Evolutionary conservation across 2,113 vertebrate genomes (phyloP).

Genomic region (Lophochroa leadbeateri): DNA sequence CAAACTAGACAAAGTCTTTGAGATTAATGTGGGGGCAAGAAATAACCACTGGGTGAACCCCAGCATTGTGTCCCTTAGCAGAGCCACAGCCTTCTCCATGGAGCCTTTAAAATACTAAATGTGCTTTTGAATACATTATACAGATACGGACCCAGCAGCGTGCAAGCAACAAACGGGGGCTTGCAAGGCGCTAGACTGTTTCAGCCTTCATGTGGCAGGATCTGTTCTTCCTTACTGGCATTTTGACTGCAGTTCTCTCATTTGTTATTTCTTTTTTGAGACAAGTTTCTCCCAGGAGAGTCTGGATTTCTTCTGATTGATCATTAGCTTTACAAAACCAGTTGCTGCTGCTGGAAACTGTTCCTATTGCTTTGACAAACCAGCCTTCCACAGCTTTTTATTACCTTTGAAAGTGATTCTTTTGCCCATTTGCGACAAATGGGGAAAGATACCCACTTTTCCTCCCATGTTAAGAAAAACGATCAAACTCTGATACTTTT

Average conservation of each 20-base stretch:
- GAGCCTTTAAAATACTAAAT: constrained; percentile 27
- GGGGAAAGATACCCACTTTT: not conserved
- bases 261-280: constrained; percentile 14
- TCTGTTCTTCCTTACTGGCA: not conserved
- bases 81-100: not conserved
- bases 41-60: not conserved
- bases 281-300: not conserved
- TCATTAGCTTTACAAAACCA: not conserved
- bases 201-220: not conserved
- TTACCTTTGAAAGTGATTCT: not conserved
- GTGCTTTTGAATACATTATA: constrained; percentile 19
- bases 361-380: not conserved
- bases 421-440: not conserved
- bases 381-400: not conserved
- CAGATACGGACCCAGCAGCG: not conserved
- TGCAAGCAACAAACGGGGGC: not conserved
- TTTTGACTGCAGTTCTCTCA: not conserved
- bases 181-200: not conserved
- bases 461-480: not conserved
- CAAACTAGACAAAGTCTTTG: not conserved
- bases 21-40: not conserved
- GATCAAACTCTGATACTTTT: not conserved
- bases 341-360: not conserved
- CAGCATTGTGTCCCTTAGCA: not conserved
- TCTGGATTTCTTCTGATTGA: constrained; percentile 12